Evolutionary conservation across 2,113 vertebrate genomes (phyloP), one percentile per base, ranked within the genome.

Genomic region (Calidris pygmaea): DNA sequence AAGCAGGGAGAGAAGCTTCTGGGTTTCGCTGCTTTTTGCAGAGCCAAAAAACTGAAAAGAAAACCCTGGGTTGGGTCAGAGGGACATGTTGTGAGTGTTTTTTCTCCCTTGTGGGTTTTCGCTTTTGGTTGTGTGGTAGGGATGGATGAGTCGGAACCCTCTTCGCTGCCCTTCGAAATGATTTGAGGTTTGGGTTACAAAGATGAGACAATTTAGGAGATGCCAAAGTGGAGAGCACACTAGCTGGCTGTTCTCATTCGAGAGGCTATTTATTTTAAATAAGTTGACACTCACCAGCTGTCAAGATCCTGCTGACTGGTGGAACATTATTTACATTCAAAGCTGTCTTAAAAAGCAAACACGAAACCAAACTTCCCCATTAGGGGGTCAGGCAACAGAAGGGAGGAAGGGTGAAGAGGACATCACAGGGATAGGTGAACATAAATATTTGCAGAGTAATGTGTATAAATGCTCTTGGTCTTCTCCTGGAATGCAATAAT

Each of bases 401-500:
- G 89, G 87, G 75, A 95, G 82, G 87, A 95, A 95, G 85, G 93
- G 91, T 94, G 95, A 95, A 85, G 87, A 95, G 91, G 94, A 95
- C 85, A 85, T 82, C 85, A 45, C 59, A 55, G 3, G 1, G 76
- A 79, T 89, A 91, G 9, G 34, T 13, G 72, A 83, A 71, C 87
- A 87, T 34, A 92, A 97, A 88, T 77, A 94, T 71, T 93, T 88
- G 94, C 92, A 32, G 80, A 92, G 90, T 85, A 85, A 97, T 55
- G 67, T 34, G 90, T 96, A 95, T 74, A 77, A 93, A 96, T 90
- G 95, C 66, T 43, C 89, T 93, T 60, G 94, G 74, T 24, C 74
- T 74, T 93, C 96, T 97, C 94, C 96, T 96, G 97, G 96, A 97
- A 97, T 77, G 60, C 88, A 89, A 90, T 95, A 92, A 93, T 90